A percentile compares a stretch with the other conserved stretches of the same genome.
phyloP scores from a whole-genome alignment of 2,113 vertebrate genomes.

The Semicossyphus pulcher region DNA sequence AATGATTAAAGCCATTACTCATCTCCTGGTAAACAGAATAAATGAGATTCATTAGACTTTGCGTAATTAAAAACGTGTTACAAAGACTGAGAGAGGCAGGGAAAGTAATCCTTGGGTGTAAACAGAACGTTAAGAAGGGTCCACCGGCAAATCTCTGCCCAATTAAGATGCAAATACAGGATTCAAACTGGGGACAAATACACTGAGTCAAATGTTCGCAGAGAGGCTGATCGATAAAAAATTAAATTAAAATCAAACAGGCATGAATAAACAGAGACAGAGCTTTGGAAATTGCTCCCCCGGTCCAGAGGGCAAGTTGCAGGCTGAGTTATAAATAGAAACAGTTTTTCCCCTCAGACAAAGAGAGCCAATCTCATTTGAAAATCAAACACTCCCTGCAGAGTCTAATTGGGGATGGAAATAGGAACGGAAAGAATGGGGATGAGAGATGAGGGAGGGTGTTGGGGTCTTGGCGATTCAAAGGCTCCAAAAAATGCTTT shows the following conservation, averaged over 20 bases:
- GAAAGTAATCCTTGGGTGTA: conserved; percentile 36
- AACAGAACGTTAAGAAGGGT: conserved; percentile 20
- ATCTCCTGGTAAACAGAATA: conserved; percentile 58
- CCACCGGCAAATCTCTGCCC: conserved; percentile 37
- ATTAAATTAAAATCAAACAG: conserved; percentile 64
- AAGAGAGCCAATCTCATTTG: conserved; percentile 57
- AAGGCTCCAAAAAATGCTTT: conserved; percentile 25
- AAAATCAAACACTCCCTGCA: conserved; percentile 64
- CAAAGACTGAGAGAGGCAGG: neutral
- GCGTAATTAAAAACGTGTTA: conserved; percentile 56
- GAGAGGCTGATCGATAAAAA: conserved; percentile 58
- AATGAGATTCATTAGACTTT: conserved; percentile 65
- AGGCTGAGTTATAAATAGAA: conserved; percentile 60
- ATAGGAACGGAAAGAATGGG: conserved; percentile 52
- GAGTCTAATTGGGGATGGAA: conserved; percentile 53
- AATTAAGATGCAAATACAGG: conserved; percentile 73
- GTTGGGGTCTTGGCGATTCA: conserved; percentile 57
- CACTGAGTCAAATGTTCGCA: conserved; percentile 30
- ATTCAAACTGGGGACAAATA: conserved; percentile 42
- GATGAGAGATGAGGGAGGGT: conserved; percentile 54
- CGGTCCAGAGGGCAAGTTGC: conserved; percentile 30
- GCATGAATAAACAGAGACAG: conserved; percentile 52
- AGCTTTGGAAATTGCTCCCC: conserved; percentile 43
- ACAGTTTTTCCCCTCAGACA: conserved; percentile 44
- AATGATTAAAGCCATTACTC: conserved; percentile 57